Evolutionary conservation across 2,888 invertebrate species (phyloP), one percentile per base, ranked within the genome.

Genomic region (Drosophila peninsularis): DNA sequence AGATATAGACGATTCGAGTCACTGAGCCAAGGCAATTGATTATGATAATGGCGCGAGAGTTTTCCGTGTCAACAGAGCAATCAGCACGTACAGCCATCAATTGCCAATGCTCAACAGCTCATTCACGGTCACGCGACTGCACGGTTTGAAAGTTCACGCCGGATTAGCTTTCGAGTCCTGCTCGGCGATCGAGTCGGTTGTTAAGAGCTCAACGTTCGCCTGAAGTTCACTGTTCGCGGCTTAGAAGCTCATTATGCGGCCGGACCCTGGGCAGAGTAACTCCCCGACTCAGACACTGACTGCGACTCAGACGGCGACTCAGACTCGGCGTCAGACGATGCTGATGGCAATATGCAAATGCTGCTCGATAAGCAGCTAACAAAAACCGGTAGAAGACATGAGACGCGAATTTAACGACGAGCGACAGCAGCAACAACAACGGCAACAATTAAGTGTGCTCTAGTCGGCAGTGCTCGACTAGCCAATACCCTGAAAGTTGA

Each of bases 281-380:
- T 62, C 52, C 61, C 77, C 54, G 53, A 54, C 44, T 41, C 60
- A 53, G 75, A 49, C 63, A 42, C 49, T n/a, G 36, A 52, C 50
- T 36, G 64, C 50, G 76, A 75, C 50, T 64, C 62, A 34, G 61
- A 53, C 39, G 0, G 37, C 24, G 53, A 53, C 50, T 39, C 62
- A 53, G 70, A 61, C 63, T 39, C 49, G 36, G 24, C 45, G 44
- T 36, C 68, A 68, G 80, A 69, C 82, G 57, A 50, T 66, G 65
- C 74, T 58, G 75, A 63, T 57, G 75, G 78, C 70, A 62, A 47
- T 88, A 83, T 83, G 83, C 88, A 88, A 83, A 83, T 83, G 69
- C 14, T 3, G 36, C 32, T 32, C 71, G 78, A 86, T 75, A 83
- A 72, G 69, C 62, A 19, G 53, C 45, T 56, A 50, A 68, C 44